Evolutionary conservation across 1,140 invertebrate species (phyloP), one percentile per base, ranked within the genome.

Genomic region (Listronotus oregonensis): DNA sequence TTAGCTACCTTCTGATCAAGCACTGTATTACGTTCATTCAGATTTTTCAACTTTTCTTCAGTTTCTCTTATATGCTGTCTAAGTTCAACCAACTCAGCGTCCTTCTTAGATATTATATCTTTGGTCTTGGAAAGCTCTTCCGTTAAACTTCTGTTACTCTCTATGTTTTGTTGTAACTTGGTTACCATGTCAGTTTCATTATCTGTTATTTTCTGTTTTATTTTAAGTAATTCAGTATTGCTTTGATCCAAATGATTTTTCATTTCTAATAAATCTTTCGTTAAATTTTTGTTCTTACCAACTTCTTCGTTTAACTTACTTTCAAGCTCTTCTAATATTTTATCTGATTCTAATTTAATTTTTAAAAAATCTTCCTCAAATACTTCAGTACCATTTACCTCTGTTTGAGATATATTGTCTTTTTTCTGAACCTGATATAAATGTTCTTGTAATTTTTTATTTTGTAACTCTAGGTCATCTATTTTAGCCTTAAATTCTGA

Each of bases 281-380:
- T 49, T 27, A 49, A 49, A 12, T 7, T 21, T 27, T 9, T 49
- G 18, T 21, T 49, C 10, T 49, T 49, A 12, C 5, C 12, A 6
- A 49, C 18, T 49, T 49, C 46, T 27, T 18, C 18, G 11, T 49
- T 49, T 12, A 49, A 49, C 46, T 27, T 49, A 9, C 11, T 27
- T 49, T 49, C 46, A 18, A 49, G 18, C 7, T 49, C 46, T 49
- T 49, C 46, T 21, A 49, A 27, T 12, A 49, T 15, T 49, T 49
- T 11, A 7, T 49, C 18, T 6, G 15, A 18, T 49, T 49, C 46
- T 11, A 21, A 18, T 27, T 18, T 27, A 11, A 49, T 49, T 27
- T 49, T 17, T 21, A 17, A 6, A 12, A 49, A 49, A 3, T 15
- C 46, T 21, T 49, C 18, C 18, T 49, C 46, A 3, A 49, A 18